Conservation (phyloP, 92 coral and sea anemone species). For the Desmophyllum pertusum region DNA sequence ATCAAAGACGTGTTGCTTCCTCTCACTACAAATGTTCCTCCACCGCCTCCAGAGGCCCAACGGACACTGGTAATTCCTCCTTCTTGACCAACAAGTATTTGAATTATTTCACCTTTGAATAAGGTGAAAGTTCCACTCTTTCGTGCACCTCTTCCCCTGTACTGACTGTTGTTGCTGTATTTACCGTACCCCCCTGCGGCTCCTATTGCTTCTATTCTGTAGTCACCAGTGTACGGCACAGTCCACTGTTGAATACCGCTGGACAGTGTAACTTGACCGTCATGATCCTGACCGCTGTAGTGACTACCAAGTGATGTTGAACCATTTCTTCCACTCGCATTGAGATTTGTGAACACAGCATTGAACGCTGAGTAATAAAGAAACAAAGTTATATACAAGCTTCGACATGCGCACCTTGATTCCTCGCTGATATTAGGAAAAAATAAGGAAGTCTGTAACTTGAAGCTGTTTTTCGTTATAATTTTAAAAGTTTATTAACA, state of each 20-base stretch:
- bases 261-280: background rate
- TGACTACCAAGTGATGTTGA: constrained; percentile 15
- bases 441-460: too few species aligned
- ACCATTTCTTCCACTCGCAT: background rate
- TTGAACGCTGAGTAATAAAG: constrained; percentile 16
- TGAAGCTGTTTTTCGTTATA: too few species aligned
- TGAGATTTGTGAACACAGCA: background rate
- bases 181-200: constrained; percentile 58
- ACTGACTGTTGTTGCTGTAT: background rate
- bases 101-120: background rate
- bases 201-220: constrained; percentile 62
- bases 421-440: background rate
- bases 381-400: constrained; percentile 50
- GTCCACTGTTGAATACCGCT: constrained; percentile 2
- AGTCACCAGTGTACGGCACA: constrained; percentile 29
- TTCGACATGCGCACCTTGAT: constrained; percentile 26
- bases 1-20: background rate
- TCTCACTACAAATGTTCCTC: background rate
- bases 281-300: background rate
- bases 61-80: constrained; percentile 26
- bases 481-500: too few species aligned
- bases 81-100: constrained; percentile 76
- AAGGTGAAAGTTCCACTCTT: constrained; percentile 63
- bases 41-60: background rate
- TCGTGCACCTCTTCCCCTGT: constrained; percentile 62